Percentiles rank a stretch among this genome's conserved stretches.
These are phyloP conservation scores for Corydoras sp. DNA, from an alignment of 2,113 vertebrate species.

Conservation along the genomic window DNA sequence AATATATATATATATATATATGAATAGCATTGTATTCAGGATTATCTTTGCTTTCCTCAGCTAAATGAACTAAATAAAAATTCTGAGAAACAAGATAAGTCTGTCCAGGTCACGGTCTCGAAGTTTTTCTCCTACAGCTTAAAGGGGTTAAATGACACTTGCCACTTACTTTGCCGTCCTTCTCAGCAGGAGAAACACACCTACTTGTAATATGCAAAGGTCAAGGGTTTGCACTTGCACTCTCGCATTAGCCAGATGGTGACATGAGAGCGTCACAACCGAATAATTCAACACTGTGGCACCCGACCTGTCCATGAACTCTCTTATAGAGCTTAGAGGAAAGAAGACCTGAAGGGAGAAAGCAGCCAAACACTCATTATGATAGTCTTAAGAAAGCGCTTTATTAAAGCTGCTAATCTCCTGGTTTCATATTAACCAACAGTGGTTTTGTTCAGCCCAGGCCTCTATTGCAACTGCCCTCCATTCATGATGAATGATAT, in stretches of 20 bases:
- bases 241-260: slow-evolving; percentile 41
- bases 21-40: too few relatives aligned
- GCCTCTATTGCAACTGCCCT: neutral
- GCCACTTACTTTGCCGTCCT: slow-evolving; percentile 23
- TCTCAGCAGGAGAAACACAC: slow-evolving; percentile 28
- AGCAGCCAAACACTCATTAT: slow-evolving; percentile 24
- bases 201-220: slow-evolving; percentile 33
- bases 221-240: slow-evolving; percentile 41
- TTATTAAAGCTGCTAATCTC: slow-evolving; percentile 12
- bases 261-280: slow-evolving; percentile 23
- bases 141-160: slow-evolving; percentile 34
- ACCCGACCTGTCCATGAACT: slow-evolving; percentile 40
- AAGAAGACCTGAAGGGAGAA: slow-evolving; percentile 26
- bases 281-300: slow-evolving; percentile 33
- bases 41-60: too few relatives aligned
- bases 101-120: too few relatives aligned
- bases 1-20: too few relatives aligned
- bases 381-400: slow-evolving; percentile 12
- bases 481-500: neutral
- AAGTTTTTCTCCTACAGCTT: too few relatives aligned
- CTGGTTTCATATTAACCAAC: neutral
- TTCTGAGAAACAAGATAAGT: too few relatives aligned
- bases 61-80: too few relatives aligned
- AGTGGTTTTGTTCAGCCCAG: neutral
- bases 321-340: slow-evolving; percentile 24